phyloP scores from a whole-genome alignment of 2,113 vertebrate species.

The Ceuthmochares aereus region DNA sequence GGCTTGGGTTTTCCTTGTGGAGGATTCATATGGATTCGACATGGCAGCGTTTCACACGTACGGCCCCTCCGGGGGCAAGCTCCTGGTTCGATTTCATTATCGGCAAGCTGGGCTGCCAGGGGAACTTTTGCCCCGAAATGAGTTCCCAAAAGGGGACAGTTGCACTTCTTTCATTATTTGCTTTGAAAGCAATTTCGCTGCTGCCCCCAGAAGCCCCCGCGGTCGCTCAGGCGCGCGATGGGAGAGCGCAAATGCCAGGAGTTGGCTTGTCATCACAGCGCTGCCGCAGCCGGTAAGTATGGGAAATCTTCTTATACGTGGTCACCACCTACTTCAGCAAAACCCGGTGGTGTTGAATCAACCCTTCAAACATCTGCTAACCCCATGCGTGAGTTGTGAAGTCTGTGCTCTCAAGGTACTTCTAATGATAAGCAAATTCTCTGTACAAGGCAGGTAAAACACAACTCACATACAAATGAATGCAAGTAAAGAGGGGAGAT shows the following conservation, averaged over 20 bases:
- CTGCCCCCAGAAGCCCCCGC: neutral
- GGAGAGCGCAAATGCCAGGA: neutral
- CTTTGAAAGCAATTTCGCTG: neutral
- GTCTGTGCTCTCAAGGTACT: neutral
- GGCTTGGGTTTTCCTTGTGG: neutral
- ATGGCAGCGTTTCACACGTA: neutral
- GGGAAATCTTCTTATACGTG: neutral
- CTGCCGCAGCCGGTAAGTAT: rapidly evolving
- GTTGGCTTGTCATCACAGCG: rapidly evolving
- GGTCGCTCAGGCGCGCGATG: rapidly evolving
- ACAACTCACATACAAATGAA: rapidly evolving
- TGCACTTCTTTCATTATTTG: neutral
- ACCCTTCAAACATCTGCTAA: neutral
- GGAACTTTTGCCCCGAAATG: neutral
- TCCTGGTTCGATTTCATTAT: conserved; percentile 45
- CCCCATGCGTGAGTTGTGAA: rapidly evolving
- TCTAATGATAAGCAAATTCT: neutral
- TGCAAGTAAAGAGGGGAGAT: neutral
- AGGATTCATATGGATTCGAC: neutral
- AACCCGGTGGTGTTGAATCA: neutral
- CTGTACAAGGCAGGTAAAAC: neutral
- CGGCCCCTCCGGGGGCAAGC: neutral
- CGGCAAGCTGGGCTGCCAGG: neutral
- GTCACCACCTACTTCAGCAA: neutral
- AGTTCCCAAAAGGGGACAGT: conserved; percentile 1